Conservation (phyloP, 2,888 invertebrate species). For the Theretra japonica region DNA sequence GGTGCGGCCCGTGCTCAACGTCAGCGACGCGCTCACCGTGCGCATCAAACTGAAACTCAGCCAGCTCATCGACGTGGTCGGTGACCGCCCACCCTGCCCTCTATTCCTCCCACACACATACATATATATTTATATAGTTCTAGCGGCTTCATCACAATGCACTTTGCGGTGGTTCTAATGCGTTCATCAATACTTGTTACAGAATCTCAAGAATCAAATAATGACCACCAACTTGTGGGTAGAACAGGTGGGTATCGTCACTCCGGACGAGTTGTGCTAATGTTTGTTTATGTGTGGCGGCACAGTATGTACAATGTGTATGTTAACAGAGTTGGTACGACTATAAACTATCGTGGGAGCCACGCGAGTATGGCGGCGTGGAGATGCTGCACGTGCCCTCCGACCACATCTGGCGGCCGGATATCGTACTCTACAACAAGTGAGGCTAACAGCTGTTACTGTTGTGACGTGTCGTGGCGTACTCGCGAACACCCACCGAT, state of each 20-base stretch:
- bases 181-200: conserved; percentile 63
- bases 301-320: conserved; percentile 3
- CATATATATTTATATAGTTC: background rate
- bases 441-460: conserved; percentile 74
- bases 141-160: background rate
- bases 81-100: conserved; percentile 60
- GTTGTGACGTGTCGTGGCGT: background rate
- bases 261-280: background rate
- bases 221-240: conserved; percentile 98
- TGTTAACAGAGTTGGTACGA: conserved; percentile 93
- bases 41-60: conserved; percentile 98
- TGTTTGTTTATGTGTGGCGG: background rate
- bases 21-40: conserved; percentile 96
- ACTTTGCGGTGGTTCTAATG: background rate
- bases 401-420: conserved; percentile 98
- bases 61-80: conserved; percentile 98
- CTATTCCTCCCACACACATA: background rate
- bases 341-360: conserved; percentile 97
- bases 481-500: background rate
- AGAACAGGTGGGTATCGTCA: conserved; percentile 80
- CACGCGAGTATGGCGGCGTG: conserved; percentile 96
- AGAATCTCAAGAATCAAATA: conserved; percentile 97
- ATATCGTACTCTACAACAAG: conserved; percentile 98
- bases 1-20: conserved; percentile 97
- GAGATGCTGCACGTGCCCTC: conserved; percentile 98